These are phyloP conservation scores for Gordius sp. DNA, from an alignment of 2,888 invertebrate genomes.

Conservation along the genomic window DNA sequence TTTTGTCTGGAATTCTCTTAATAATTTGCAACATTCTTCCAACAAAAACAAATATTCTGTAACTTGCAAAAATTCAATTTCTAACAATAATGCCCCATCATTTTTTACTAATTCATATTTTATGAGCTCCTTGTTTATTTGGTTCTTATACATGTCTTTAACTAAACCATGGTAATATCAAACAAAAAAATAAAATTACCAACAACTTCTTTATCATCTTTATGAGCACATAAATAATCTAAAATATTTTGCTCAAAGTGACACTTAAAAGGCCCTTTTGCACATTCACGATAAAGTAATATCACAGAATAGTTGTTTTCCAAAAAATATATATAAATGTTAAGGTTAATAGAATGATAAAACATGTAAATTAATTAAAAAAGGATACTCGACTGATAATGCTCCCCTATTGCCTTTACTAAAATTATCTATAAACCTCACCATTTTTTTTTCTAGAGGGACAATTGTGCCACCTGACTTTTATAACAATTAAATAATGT, in stretches of 20 bases:
- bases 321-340: conserved; percentile 43
- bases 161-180: neutral
- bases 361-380: conserved; percentile 7
- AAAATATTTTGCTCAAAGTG: conserved; percentile 39
- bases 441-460: conserved; percentile 80
- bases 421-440: conserved; percentile 91
- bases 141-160: neutral
- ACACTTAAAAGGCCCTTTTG: conserved; percentile 63
- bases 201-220: conserved; percentile 1
- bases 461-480: conserved; percentile 76
- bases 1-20: neutral
- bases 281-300: conserved; percentile 65
- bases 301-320: conserved; percentile 54
- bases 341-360: conserved; percentile 1
- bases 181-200: neutral
- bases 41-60: neutral
- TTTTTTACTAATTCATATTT: neutral
- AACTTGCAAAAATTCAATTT: neutral
- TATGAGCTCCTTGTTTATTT: neutral
- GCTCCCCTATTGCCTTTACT: conserved; percentile 84
- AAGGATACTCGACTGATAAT: conserved; percentile 52
- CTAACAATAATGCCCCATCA: neutral
- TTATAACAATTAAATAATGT: no score
- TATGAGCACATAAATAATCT: neutral
- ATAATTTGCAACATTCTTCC: neutral